Base-by-base conservation (phyloP, 2,113 vertebrate genomes). In the Colinus virginianus region DNA sequence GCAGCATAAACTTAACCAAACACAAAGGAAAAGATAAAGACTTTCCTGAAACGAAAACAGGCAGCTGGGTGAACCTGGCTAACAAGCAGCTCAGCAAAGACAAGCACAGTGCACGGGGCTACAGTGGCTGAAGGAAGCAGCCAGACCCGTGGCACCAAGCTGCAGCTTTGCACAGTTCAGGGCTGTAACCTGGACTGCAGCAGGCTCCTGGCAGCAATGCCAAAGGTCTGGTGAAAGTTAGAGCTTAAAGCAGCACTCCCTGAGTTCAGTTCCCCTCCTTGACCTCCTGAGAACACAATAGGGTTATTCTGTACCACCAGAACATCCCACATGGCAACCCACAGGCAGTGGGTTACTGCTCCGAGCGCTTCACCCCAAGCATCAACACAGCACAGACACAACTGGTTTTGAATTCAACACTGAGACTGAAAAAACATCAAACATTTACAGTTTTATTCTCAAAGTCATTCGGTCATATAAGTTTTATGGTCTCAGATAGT, bases 311-410 rank as follows among this genome's bases (percentile, higher is more conserved):
- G 14, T 14, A 21, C 8, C 48, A 36, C 2, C 1, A 74, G 53
- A 36, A 68, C 13, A 11, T 8, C 2, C 13, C 17, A 20, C 7
- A 2, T 17, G 42, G 45, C 32, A 82, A 48, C 25, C 25, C 36
- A 61, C 12, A 18, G 75, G 8, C 32, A 53, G n/a, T 21, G 56
- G 32, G 32, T n/a, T 11, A 19, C 56, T n/a, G n/a, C 32, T 34
- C 32, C 12, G 6, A 8, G 56, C 12, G 32, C n/a, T 23, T 67
- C 43, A 46, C 64, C 45, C 43, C 11, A 20, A 67, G 30, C 3
- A 74, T 53, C 0, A 49, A 26, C 28, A 11, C 14, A 4, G 25
- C 0, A 7, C 7, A 55, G 56, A 72, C 82, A 21, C 16, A 0
- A 30, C 3, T 14, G n/a, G 8, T 8, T 62, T 71, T 26, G 9